These are phyloP conservation scores for Phylloscopus trochilus DNA, from an alignment of 2,113 vertebrate species.

Conservation along the genomic window DNA sequence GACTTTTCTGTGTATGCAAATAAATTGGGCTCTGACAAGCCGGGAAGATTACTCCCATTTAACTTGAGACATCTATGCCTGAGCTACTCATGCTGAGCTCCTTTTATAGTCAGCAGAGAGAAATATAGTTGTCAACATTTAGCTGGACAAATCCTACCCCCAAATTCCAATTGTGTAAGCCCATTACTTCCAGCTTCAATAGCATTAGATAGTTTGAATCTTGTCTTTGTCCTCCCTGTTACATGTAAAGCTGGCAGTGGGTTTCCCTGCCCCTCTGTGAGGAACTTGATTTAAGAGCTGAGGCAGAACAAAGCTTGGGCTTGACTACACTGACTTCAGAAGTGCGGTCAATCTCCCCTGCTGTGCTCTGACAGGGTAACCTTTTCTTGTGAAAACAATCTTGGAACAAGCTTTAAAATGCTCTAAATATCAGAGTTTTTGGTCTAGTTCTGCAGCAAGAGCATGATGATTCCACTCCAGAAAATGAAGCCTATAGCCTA, in stretches of 20 bases:
- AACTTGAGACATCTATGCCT: background rate
- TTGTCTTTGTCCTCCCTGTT: background rate
- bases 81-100: background rate
- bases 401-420: constrained; percentile 23
- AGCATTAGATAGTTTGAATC: background rate
- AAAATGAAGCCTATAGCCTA: background rate
- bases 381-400: constrained; percentile 28
- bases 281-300: constrained; percentile 1
- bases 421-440: background rate
- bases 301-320: constrained; percentile 32
- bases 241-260: background rate
- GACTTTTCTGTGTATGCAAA: background rate
- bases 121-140: constrained; percentile 8
- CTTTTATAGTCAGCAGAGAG: constrained; percentile 12
- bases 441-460: background rate
- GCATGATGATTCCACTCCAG: background rate
- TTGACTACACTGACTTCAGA: background rate
- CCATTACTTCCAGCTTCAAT: background rate
- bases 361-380: constrained; percentile 18
- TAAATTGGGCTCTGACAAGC: background rate
- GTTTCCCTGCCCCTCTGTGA: background rate
- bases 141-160: background rate
- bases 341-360: background rate
- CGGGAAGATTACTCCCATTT: background rate
- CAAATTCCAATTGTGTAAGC: background rate